Evolutionary conservation across 2,113 vertebrate genomes (phyloP), one percentile per base, ranked within the genome.

Genomic region (Gavia stellata): DNA sequence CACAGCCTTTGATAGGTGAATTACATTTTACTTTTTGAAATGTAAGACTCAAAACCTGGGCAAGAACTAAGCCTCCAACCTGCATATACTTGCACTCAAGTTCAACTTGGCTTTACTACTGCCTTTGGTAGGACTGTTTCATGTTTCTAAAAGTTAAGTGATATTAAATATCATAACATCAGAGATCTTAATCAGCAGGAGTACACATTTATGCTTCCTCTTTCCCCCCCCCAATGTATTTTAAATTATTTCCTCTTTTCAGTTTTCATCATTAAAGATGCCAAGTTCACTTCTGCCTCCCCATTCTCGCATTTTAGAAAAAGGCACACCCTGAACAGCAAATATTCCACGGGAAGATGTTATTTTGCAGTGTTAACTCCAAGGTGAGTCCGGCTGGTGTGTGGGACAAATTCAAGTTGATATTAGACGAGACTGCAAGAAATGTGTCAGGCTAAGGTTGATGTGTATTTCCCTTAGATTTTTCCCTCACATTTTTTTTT

Each of bases 231-330:
- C 7, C 17, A 24, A 45, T 31, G 49, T 92, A 75, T 91, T 92
- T 86, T 82, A 65, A 94, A 92, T 91, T 68, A 94, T 65, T 96
- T 96, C 92, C 93, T 92, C 74, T 75, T 97, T 96, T 91, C 74
- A 62, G 61, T 90, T 96, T 79, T 82, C 66, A 72, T 65, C 74
- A 56, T 50, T 75, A 28, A 68, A 92, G 40, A 94, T 36, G 44
- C 10, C n/a, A 59, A 87, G 65, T 90, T 94, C 49, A 42, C 87
- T 93, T 93, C 74, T 91, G 78, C 59, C 91, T 95, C 45, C 56
- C 18, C 24, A 3, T 16, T 31, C 58, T 56, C 70, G 70, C 17
- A 1, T 77, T 91, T 95, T 50, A 82, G 72, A 91, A 74, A 80
- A 28, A 49, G 89, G 26, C 81, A 85, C 70, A 66, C 53, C 49